A percentile compares a stretch with the other conserved stretches of the same genome.
phyloP scores from a whole-genome alignment of 2,797 vertebrate genomes.

The Falco columbarius region DNA sequence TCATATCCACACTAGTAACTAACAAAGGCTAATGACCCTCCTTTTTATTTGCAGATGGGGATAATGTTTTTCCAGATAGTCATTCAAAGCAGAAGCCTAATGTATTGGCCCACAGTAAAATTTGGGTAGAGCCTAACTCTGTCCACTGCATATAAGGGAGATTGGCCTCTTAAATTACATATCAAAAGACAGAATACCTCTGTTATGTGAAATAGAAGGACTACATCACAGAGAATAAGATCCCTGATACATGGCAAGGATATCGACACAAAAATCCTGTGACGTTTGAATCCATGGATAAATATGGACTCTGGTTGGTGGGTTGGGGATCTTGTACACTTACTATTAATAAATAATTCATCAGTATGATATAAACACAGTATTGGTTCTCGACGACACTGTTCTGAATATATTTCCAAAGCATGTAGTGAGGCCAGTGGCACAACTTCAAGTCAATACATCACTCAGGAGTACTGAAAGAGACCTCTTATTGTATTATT shows the following conservation, averaged over 20 bases:
- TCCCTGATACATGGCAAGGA: not conserved
- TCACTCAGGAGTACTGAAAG: conserved; percentile 60
- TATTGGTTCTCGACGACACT: not conserved
- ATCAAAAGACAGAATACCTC: not conserved
- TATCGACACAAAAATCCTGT: not conserved
- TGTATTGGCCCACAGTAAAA: not conserved
- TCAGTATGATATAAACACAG: not conserved
- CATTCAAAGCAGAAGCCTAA: not conserved
- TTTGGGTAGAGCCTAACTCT: not conserved
- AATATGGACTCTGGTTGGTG: not conserved
- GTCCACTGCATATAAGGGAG: not conserved
- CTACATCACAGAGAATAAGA: not conserved
- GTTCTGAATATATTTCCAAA: conserved; percentile 10
- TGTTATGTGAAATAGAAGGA: not conserved
- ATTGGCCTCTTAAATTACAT: not conserved
- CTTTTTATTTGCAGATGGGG: not conserved
- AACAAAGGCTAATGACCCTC: not conserved
- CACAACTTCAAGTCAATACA: conserved; percentile 55
- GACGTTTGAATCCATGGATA: not conserved
- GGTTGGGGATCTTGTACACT: not conserved
- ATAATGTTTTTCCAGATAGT: not conserved
- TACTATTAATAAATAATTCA: not conserved
- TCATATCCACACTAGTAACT: not conserved
- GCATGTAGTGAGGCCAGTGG: not conserved
- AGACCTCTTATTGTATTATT: conserved; percentile 65